Evolutionary conservation across 2,113 vertebrate genomes (phyloP), one percentile per base, ranked within the genome.

Genomic region (Dicrurus megarhynchus): DNA sequence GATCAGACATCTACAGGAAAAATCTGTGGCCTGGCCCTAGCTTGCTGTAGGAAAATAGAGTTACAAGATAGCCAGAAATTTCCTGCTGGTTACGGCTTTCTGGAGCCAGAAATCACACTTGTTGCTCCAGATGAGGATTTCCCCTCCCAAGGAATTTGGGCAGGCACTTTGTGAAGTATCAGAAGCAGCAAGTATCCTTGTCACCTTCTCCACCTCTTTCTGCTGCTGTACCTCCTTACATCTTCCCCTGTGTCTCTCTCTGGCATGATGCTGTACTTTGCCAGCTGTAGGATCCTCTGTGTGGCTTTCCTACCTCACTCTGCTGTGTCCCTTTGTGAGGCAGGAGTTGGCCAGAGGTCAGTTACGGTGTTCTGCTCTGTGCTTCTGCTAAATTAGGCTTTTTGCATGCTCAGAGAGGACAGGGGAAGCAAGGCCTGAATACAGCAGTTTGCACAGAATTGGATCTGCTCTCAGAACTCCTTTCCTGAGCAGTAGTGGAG

Each of bases 281-380:
- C 33, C 32, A 85, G 41, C 46, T 16, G 1, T 4, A 28, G 30
- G 20, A 12, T 60, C 20, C 41, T 22, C 49, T 23, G 0, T 1
- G 4, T 7, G 21, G 7, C 53, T 57, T 57, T 75, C 46, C 30
- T 35, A 0, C 41, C 33, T 46, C 0, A 0, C 63, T 55, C 56
- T 75, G 42, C 61, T 27, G 3, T 32, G 13, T 11, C 68, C 33
- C 16, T n/a, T 24, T 44, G 6, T n/a, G 63, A 68, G 68, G 35
- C 19, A 57, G 5, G 32, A 53, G 18, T 2, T 35, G 46, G 16
- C 35, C 41, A 42, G 42, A 21, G 10, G 4, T 20, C 6, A 30
- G 42, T 52, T 5, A 26, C 13, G 4, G 0, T 39, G 10, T 37
- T 46, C 28, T 27, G 21, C n/a, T 22, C 8, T 9, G 0, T 5